Evolutionary conservation across 2,113 vertebrate species (phyloP).

Genomic region (Myocastor coypus): DNA sequence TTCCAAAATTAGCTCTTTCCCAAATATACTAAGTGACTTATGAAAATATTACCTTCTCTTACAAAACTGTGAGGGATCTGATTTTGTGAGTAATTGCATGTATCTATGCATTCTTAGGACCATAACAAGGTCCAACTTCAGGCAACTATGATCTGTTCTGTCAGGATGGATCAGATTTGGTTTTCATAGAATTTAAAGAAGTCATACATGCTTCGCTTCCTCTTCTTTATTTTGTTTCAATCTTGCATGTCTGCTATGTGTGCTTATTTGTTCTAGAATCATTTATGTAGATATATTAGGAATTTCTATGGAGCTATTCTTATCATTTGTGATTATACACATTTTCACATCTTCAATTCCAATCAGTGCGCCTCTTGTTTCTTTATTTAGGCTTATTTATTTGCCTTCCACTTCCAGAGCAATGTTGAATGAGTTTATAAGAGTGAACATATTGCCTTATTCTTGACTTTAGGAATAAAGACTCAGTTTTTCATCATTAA

Average conservation of each 20-base stretch:
- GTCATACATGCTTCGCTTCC: neutral
- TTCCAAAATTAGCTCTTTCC: no score
- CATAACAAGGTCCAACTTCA: neutral
- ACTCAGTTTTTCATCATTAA: neutral
- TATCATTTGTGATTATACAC: neutral
- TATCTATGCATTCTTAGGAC: neutral
- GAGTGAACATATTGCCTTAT: neutral
- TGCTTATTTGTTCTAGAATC: neutral
- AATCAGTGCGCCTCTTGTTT: neutral
- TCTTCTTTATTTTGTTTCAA: constrained; percentile 9
- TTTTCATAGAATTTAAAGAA: neutral
- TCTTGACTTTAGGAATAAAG: neutral
- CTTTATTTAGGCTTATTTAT: neutral
- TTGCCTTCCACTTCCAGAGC: neutral
- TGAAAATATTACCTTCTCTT: neutral
- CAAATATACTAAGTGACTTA: neutral
- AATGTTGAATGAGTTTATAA: neutral
- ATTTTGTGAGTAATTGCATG: neutral
- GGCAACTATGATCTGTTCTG: neutral
- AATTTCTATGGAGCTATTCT: neutral
- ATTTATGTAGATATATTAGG: neutral
- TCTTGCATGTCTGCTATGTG: neutral
- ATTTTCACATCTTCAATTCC: neutral
- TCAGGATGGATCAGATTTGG: neutral
- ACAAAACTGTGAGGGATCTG: neutral